A percentile compares a stretch with the other conserved stretches of the same genome.
phyloP scores from a whole-genome alignment of 2,797 vertebrate genomes.

The Melanotaenia nigrans region DNA sequence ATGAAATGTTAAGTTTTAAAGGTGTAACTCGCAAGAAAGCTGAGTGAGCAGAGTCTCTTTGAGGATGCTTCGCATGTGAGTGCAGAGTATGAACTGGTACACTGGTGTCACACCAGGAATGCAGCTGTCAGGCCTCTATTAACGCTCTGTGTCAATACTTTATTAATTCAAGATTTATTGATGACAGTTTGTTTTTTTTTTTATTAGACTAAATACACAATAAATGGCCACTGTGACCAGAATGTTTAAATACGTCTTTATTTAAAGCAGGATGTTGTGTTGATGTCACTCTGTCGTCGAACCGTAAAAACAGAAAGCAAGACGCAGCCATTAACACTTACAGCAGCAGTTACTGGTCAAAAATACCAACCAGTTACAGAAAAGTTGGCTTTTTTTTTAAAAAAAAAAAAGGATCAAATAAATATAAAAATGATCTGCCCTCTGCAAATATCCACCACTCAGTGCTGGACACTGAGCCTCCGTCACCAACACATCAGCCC shows the following conservation, averaged over 20 bases:
- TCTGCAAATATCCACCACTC: background rate
- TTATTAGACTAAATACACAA: too few relatives aligned
- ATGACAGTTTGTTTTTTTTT: too few relatives aligned
- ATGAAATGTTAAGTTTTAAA: too few relatives aligned
- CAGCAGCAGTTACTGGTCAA: conserved; percentile 59
- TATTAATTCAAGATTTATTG: too few relatives aligned
- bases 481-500: background rate
- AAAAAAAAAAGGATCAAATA: conserved; percentile 23
- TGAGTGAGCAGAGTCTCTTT: too few relatives aligned
- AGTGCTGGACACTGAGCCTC: background rate
- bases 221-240: too few relatives aligned
- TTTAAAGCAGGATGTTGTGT: conserved; percentile 49
- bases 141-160: too few relatives aligned
- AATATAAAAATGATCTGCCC: conserved; percentile 30
- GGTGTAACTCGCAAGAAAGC: too few relatives aligned
- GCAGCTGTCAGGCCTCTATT: too few relatives aligned
- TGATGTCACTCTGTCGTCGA: conserved; percentile 33
- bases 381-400: conserved; percentile 11
- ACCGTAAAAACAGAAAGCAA: conserved; percentile 26
- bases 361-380: conserved; percentile 35
- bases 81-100: too few relatives aligned
- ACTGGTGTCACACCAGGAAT: too few relatives aligned
- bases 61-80: too few relatives aligned
- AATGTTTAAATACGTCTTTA: conserved; percentile 45
- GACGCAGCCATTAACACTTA: conserved; percentile 36